Percentiles rank a stretch among this genome's conserved stretches.
Evolutionary conservation across 2,888 invertebrate species (phyloP).

Genomic region (Diachrysia chrysitis): DNA sequence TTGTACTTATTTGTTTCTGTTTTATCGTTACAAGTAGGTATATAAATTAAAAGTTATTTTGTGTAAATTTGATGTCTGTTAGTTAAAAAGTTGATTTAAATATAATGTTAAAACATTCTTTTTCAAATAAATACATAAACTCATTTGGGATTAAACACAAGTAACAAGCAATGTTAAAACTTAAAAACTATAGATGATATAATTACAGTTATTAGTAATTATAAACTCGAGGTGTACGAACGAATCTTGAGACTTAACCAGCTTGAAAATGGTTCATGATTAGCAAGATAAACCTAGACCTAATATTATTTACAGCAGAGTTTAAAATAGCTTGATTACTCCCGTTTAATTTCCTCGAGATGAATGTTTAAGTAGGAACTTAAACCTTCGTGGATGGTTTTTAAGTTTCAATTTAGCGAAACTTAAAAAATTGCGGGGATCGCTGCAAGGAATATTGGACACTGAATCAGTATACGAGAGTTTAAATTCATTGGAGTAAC

Average conservation of each 20-base stretch:
- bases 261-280: conserved; percentile 67
- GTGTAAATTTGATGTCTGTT: too few species aligned
- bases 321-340: conserved; percentile 65
- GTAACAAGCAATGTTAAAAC: conserved; percentile 60
- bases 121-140: not conserved
- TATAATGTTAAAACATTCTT: not conserved
- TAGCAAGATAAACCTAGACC: conserved; percentile 61
- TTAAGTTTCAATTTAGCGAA: conserved; percentile 71
- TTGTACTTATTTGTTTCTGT: not conserved
- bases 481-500: conserved; percentile 68
- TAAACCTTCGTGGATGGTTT: conserved; percentile 65
- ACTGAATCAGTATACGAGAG: conserved; percentile 67
- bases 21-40: not conserved
- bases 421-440: conserved; percentile 45
- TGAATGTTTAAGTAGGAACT: conserved; percentile 62
- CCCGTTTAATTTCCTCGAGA: conserved; percentile 64
- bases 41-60: too few species aligned
- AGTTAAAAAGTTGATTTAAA: too few species aligned
- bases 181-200: conserved; percentile 70
- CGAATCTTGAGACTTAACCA: conserved; percentile 76
- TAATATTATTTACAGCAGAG: conserved; percentile 63
- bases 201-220: conserved; percentile 80
- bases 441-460: conserved; percentile 66
- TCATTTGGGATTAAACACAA: conserved; percentile 51
- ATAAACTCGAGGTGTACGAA: conserved; percentile 75